Evolutionary conservation across 2,113 vertebrate genomes (phyloP), one percentile per base, ranked within the genome.

Genomic region (Prietella phreatophila): DNA sequence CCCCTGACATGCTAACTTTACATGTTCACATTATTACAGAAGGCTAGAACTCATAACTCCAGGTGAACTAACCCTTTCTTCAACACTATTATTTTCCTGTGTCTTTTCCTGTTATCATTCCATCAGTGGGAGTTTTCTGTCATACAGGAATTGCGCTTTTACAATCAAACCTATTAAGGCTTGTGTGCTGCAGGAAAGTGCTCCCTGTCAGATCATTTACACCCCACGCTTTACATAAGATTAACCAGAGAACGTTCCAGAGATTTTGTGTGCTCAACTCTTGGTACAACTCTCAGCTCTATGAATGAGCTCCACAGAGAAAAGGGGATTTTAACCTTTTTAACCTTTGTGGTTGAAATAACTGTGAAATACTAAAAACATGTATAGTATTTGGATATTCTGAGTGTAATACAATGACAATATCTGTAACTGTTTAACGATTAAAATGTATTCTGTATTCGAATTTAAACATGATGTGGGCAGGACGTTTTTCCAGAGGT

Each of bases 201-300:
- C 65, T 85, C 33, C 83, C 56, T 86, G 67, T 71, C 78, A 83
- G 83, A 79, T 82, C 84, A 71, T 69, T 78, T 80, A 85, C 56
- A 67, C 80, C 83, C n/a, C 30, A 76, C 90, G 89, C 61, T 91
- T 93, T 90, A 84, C 25, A 91, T 63, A 79, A 90, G 87, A 85
- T 61, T 27, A 85, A 65, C 83, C 87, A 33, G 69, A 89, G 88
- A 89, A 90, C 87, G 91, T 93, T 93, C 90, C 91, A 89, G 84
- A 71, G 55, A 90, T 90, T 92, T 88, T 30, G 22, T 93, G 90
- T 92, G 93, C 86, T 93, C 65, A 87, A 88, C 56, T 89, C 33
- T 84, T 9, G 11, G 69, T 85, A 42, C 36, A 87, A 89, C 81
- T 84, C 73, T 75, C 10, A 25, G 60, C 36, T 30, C 9, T 67